Percentiles rank a stretch among this genome's conserved stretches.
These are phyloP conservation scores for Pangasianodon gigas DNA, from an alignment of 2,113 vertebrate species.

Conservation along the genomic window DNA sequence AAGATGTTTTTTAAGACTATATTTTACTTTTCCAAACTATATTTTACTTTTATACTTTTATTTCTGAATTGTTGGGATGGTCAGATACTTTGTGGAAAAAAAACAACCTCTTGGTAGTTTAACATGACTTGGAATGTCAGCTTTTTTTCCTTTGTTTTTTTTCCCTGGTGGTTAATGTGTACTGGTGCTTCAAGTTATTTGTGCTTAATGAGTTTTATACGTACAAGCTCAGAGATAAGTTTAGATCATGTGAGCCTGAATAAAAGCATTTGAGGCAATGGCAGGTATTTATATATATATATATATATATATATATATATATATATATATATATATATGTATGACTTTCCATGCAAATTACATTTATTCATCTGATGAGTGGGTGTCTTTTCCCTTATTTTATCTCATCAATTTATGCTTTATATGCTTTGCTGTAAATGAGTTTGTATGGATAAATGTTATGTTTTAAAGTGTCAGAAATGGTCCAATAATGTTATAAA, in stretches of 20 bases:
- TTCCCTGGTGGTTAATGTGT: not conserved
- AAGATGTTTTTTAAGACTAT: slow-evolving; percentile 52
- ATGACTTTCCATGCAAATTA: not conserved
- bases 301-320: too few species aligned
- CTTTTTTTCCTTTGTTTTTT: not conserved
- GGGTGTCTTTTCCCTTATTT: not conserved
- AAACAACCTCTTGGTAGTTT: not conserved
- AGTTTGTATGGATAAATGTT: not conserved
- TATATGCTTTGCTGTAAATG: not conserved
- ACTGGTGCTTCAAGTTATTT: not conserved
- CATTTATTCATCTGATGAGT: not conserved
- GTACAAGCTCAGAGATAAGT: not conserved
- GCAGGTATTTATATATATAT: not conserved
- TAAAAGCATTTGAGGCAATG: not conserved
- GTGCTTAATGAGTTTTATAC: not conserved
- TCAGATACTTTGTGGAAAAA: not conserved
- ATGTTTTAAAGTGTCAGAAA: not conserved
- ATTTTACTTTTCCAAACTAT: not conserved
- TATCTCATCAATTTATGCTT: not conserved
- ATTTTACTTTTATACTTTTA: not conserved
- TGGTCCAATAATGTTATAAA: not conserved
- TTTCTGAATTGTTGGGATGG: not conserved
- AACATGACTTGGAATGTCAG: not conserved
- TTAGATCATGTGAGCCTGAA: not conserved
- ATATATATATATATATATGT: too few species aligned